Percentiles rank a stretch among this genome's conserved stretches.
Evolutionary conservation across 2,797 vertebrate genomes (phyloP).

Genomic region (Protonibea diacanthus): DNA sequence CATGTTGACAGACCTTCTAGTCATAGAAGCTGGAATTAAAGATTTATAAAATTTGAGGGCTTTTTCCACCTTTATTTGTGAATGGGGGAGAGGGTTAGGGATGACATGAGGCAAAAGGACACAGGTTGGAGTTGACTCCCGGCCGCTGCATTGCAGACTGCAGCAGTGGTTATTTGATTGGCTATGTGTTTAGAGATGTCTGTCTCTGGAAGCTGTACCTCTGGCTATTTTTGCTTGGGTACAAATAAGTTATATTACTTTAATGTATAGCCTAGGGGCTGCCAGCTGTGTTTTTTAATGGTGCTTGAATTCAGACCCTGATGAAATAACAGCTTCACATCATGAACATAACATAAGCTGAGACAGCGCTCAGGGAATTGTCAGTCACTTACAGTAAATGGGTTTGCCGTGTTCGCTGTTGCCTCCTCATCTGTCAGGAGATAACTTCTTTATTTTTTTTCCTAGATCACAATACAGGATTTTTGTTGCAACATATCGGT

Average conservation of each 20-base stretch:
- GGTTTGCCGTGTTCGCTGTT: neutral
- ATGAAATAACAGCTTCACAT: neutral
- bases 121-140: neutral
- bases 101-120: too few relatives aligned
- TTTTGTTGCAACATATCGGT: neutral
- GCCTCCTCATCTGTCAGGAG: neutral
- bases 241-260: neutral
- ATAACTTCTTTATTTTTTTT: neutral
- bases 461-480: neutral
- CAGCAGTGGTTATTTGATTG: slow-evolving; percentile 8
- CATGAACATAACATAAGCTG: neutral
- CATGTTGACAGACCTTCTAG: neutral
- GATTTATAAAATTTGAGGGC: too few relatives aligned
- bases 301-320: neutral
- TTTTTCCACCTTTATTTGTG: too few relatives aligned
- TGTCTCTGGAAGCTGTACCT: neutral
- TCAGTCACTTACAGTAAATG: slow-evolving; percentile 6
- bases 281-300: neutral
- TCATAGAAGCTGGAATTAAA: neutral
- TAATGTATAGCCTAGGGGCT: neutral
- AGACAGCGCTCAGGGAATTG: neutral
- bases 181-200: neutral
- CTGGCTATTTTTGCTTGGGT: slow-evolving; percentile 10
- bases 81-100: too few relatives aligned
- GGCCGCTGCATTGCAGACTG: too few relatives aligned